Evolutionary conservation across 2,888 invertebrate genomes (phyloP).

Genomic region (Pristionchus maxplancki): DNA sequence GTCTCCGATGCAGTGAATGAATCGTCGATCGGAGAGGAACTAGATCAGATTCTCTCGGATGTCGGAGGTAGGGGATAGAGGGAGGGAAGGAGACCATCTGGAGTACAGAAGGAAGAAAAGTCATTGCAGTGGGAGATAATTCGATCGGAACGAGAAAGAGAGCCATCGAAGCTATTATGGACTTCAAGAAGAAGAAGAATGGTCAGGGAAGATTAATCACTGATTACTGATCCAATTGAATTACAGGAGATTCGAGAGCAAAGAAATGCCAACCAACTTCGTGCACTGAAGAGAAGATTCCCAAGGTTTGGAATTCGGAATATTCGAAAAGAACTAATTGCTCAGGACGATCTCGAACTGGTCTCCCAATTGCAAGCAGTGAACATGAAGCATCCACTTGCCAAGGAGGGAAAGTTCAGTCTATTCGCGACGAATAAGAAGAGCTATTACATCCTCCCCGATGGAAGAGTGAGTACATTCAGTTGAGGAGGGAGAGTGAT

Average conservation of each 20-base stretch:
- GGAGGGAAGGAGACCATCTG: neutral
- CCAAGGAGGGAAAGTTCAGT: constrained; percentile 20
- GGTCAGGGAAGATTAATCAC: too few relatives aligned
- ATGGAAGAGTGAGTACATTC: constrained; percentile 38
- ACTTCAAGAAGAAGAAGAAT: constrained; percentile 25
- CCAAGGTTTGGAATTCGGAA: neutral
- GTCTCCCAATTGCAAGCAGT: constrained; percentile 31
- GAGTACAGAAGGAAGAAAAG: neutral
- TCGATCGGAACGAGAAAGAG: constrained; percentile 41
- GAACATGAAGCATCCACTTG: constrained; percentile 39
- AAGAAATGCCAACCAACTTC: neutral
- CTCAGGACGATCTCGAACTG: constrained; percentile 40
- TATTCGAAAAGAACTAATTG: neutral
- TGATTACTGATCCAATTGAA: neutral
- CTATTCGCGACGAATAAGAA: constrained; percentile 52
- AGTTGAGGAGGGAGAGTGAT: neutral
- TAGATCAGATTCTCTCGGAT: constrained; percentile 25
- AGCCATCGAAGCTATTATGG: constrained; percentile 23
- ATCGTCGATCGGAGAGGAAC: neutral
- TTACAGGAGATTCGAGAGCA: neutral
- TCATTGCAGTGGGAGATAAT: constrained; percentile 31
- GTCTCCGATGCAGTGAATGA: constrained; percentile 35
- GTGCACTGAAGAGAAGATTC: constrained; percentile 30
- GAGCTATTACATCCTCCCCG: constrained; percentile 49
- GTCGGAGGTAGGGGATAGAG: too few relatives aligned